These are phyloP conservation scores for Drosophila lutescens DNA, from an alignment of 2,888 invertebrate species.

Conservation along the genomic window DNA sequence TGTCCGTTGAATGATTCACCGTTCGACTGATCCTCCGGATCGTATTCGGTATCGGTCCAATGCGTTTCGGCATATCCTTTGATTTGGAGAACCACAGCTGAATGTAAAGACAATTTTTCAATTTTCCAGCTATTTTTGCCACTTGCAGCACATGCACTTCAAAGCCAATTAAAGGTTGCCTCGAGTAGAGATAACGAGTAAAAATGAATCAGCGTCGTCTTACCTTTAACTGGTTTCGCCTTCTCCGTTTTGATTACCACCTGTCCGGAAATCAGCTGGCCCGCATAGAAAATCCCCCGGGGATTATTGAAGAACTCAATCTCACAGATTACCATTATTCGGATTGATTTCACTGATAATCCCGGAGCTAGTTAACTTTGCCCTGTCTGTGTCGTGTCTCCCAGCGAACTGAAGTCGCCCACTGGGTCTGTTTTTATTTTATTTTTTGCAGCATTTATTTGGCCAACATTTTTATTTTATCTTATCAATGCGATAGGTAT, in stretches of 20 bases:
- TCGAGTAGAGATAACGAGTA: neutral
- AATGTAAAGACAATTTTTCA: neutral
- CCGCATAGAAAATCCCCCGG: constrained; percentile 78
- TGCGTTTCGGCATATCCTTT: constrained; percentile 58
- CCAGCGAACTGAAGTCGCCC: constrained; percentile 36
- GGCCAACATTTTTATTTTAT: constrained; percentile 46
- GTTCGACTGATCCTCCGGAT: constrained; percentile 27
- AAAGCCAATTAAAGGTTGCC: constrained; percentile 9
- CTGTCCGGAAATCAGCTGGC: constrained; percentile 75
- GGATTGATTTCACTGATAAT: constrained; percentile 23
- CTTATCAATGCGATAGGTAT: constrained; percentile 56
- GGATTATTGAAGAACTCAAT: constrained; percentile 80
- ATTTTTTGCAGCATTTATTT: constrained; percentile 17
- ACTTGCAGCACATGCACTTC: neutral
- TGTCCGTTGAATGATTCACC: constrained; percentile 48
- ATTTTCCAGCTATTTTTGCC: neutral
- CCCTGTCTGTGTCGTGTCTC: constrained; percentile 23
- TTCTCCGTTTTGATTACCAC: constrained; percentile 66
- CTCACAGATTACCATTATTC: constrained; percentile 75
- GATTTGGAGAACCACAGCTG: constrained; percentile 57
- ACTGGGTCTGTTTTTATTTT: constrained; percentile 15
- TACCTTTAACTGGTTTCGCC: constrained; percentile 66
- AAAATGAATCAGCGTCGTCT: constrained; percentile 41
- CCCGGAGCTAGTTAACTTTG: constrained; percentile 14
- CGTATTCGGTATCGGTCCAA: constrained; percentile 43